phyloP scores from a whole-genome alignment of 2,888 invertebrate species.

The Arge pagana region DNA sequence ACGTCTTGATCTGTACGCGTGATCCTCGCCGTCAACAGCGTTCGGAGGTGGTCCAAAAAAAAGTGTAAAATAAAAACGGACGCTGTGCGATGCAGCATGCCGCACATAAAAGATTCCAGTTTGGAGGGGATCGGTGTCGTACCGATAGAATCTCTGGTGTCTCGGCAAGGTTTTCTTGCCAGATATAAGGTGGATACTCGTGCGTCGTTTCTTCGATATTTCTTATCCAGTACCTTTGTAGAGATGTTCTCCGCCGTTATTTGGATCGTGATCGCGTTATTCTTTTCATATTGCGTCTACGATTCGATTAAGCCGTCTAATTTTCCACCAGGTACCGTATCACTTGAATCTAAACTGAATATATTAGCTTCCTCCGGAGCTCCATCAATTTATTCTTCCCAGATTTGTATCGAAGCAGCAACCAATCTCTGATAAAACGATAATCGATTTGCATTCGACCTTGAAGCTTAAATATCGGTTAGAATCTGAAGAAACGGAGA shows the following conservation, averaged over 20 bases:
- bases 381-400: too few species aligned
- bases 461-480: too few species aligned
- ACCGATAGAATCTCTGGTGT: slow-evolving; percentile 7
- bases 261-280: slow-evolving; percentile 25
- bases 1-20: too few species aligned
- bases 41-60: not conserved
- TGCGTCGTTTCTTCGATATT: slow-evolving; percentile 2
- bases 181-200: slow-evolving; percentile 7
- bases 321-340: slow-evolving; percentile 49
- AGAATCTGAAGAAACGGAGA: too few species aligned
- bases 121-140: slow-evolving; percentile 16
- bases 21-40: too few species aligned
- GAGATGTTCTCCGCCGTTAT: slow-evolving; percentile 21
- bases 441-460: too few species aligned
- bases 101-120: slow-evolving; percentile 19
- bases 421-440: too few species aligned
- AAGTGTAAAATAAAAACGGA: slow-evolving; percentile 12
- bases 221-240: not conserved
- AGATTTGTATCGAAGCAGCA: too few species aligned
- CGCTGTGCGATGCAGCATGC: slow-evolving; percentile 1
- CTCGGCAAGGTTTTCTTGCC: slow-evolving; percentile 7
- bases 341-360: too few species aligned
- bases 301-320: slow-evolving; percentile 44
- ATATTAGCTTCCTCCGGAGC: too few species aligned
- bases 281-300: slow-evolving; percentile 33